A percentile compares a stretch with the other conserved stretches of the same genome.
Evolutionary conservation across 1,140 invertebrate genomes (phyloP).

Genomic region (Latrodectus geometricus): DNA sequence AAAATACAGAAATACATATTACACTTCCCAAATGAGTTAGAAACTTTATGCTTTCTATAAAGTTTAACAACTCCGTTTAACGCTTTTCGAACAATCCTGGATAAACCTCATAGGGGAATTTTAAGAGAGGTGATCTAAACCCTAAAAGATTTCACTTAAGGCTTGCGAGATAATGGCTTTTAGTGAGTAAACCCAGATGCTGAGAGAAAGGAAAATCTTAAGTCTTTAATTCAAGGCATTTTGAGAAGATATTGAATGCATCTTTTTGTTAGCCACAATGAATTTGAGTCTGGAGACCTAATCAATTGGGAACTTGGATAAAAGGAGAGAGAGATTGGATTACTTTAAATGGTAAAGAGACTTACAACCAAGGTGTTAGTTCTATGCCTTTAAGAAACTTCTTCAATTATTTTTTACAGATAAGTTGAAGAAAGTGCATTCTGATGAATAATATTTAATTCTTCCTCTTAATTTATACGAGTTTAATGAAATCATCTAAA

Average conservation of each 20-base stretch:
- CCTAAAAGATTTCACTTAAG: conserved; percentile 10
- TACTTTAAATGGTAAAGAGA: too few species aligned
- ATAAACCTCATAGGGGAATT: conserved; percentile 10
- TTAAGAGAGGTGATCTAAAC: neutral
- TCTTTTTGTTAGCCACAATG: neutral
- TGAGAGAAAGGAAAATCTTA: neutral
- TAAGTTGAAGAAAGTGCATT: too few species aligned
- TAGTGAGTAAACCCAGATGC: neutral
- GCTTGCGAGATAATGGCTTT: conserved; percentile 26
- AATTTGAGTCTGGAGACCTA: too few species aligned
- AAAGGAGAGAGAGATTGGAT: too few species aligned
- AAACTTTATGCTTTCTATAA: conserved; percentile 35
- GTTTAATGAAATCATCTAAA: too few species aligned
- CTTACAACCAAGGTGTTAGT: too few species aligned
- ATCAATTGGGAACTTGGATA: too few species aligned
- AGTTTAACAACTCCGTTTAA: conserved; percentile 41
- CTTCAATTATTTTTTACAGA: too few species aligned
- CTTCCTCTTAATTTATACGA: too few species aligned
- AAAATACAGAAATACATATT: neutral
- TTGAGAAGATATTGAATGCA: neutral
- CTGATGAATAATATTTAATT: too few species aligned
- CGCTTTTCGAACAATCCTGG: conserved; percentile 5
- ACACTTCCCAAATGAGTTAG: neutral
- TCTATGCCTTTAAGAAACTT: too few species aligned
- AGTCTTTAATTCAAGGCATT: neutral